These are phyloP conservation scores for Temnothorax nylanderi DNA, from an alignment of 1,140 invertebrate genomes.

Conservation along the genomic window DNA sequence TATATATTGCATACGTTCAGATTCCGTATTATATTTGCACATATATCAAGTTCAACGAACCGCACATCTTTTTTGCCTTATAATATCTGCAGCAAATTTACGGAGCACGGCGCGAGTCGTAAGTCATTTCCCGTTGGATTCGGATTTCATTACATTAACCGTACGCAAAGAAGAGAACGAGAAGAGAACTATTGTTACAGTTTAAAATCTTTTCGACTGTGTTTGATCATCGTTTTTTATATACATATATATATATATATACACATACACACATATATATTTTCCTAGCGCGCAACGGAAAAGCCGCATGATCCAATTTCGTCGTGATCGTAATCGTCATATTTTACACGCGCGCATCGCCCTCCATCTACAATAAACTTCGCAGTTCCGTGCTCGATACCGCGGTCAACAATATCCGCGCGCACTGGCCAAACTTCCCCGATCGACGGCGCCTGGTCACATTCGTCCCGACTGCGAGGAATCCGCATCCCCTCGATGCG, in stretches of 20 bases:
- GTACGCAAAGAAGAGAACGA: not conserved
- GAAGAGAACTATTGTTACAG: not conserved
- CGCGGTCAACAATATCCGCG: slow-evolving; percentile 66
- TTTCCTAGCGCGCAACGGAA: not conserved
- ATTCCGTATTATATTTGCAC: slow-evolving; percentile 13
- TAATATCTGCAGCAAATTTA: slow-evolving; percentile 15
- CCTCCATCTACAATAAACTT: slow-evolving; percentile 55
- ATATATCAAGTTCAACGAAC: not conserved
- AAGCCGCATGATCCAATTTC: slow-evolving; percentile 49
- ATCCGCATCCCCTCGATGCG: slow-evolving; percentile 53
- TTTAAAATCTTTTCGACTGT: slow-evolving; percentile 31
- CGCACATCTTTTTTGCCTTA: not conserved
- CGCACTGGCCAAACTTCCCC: slow-evolving; percentile 67
- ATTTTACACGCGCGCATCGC: slow-evolving; percentile 41
- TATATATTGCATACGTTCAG: not conserved
- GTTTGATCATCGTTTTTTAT: not conserved
- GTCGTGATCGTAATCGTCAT: slow-evolving; percentile 55
- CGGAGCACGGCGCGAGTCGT: not conserved
- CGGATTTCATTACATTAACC: slow-evolving; percentile 5
- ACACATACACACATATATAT: not conserved
- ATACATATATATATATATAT: not conserved
- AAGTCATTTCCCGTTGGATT: slow-evolving; percentile 30
- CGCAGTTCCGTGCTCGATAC: slow-evolving; percentile 50
- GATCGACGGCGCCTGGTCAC: slow-evolving; percentile 1
- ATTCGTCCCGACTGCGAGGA: slow-evolving; percentile 55